Evolutionary conservation across 2,797 vertebrate genomes (phyloP), one percentile per base, ranked within the genome.

Genomic region (Gorsachius magnificus): DNA sequence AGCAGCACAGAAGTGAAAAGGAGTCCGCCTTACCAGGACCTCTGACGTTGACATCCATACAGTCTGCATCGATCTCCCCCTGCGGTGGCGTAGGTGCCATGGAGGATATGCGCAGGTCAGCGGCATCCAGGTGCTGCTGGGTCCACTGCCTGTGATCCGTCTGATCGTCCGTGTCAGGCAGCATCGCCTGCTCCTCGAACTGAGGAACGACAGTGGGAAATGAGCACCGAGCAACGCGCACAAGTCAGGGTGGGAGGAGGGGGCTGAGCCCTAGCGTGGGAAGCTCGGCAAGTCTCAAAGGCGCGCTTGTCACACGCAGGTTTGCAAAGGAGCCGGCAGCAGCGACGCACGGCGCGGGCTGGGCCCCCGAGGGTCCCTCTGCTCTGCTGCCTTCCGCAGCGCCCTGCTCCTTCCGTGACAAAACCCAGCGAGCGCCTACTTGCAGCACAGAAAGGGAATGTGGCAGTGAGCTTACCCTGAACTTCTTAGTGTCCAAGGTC

Each of bases 121-220:
- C 99, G 0, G 99, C 99, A 0, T 99, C 99, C 96, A 99, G 97
- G 97, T 99, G 99, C 98, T 99, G 99, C 97, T 99, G 99, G 0
- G 99, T 99, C 99, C 99, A 99, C 98, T 99, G 99, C 53, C 99
- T 98, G 97, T 99, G 99, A 96, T 99, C 99, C 0, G 99, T 99
- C 98, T 99, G 99, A 87, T 99, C 98, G 1, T 99, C 98, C 22
- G 97, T 96, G 78, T 99, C 99, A 0, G 98, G 98, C 61, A 99
- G 97, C 75, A 99, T 99, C 7, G 98, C 98, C 41, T 99, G 99
- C 86, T 99, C 99, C 83, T 99, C 99, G 11, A 99, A 99, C 99
- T 99, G 97, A 5, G 31, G 28, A 11, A n/a, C 4, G 19, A 79
- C 16, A 72, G 74, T 3, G 31, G 36, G 83, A 53, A 41, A 6